Percentiles rank a stretch among this genome's conserved stretches.
phyloP scores from a whole-genome alignment of 2,113 vertebrate species.

The Tor tambroides region DNA sequence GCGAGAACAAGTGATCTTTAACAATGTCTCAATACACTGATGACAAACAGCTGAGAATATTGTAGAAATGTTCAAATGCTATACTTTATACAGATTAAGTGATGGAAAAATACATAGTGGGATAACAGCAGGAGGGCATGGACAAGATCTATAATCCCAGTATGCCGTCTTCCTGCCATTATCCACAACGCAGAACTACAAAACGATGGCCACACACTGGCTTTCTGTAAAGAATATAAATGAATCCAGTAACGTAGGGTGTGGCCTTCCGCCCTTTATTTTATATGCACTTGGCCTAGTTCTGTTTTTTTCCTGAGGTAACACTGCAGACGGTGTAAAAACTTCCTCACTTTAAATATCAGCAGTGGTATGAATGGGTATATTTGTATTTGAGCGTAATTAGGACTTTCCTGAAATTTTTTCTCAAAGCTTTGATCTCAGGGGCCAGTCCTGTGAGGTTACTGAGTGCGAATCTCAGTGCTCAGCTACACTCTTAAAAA shows the following conservation, averaged over 20 bases:
- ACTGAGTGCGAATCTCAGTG: slow-evolving; percentile 12
- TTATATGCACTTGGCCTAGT: slow-evolving; percentile 25
- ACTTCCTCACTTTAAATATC: slow-evolving; percentile 46
- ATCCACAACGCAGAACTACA: slow-evolving; percentile 34
- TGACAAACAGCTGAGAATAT: not conserved
- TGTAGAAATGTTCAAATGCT: slow-evolving; percentile 17
- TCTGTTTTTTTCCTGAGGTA: slow-evolving; percentile 24
- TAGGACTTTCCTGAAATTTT: slow-evolving; percentile 33
- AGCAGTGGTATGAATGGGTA: slow-evolving; percentile 2
- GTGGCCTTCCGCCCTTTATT: slow-evolving; percentile 55
- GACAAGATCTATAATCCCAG: slow-evolving; percentile 52
- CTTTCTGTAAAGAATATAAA: slow-evolving; percentile 30
- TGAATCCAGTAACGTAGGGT: slow-evolving; percentile 23
- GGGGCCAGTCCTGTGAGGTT: slow-evolving; percentile 21
- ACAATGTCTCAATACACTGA: slow-evolving; percentile 43
- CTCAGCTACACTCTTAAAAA: too few species aligned
- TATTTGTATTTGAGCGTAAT: slow-evolving; percentile 35
- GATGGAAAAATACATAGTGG: slow-evolving; percentile 34
- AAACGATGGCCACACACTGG: slow-evolving; percentile 36
- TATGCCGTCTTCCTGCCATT: slow-evolving; percentile 55
- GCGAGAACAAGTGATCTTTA: slow-evolving; percentile 12
- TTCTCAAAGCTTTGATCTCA: slow-evolving; percentile 45
- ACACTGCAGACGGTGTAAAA: slow-evolving; percentile 41
- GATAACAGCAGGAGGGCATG: slow-evolving; percentile 49
- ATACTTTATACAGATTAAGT: slow-evolving; percentile 20